Conservation (phyloP, 2,888 invertebrate genomes). For the Clitarchus hookeri region DNA sequence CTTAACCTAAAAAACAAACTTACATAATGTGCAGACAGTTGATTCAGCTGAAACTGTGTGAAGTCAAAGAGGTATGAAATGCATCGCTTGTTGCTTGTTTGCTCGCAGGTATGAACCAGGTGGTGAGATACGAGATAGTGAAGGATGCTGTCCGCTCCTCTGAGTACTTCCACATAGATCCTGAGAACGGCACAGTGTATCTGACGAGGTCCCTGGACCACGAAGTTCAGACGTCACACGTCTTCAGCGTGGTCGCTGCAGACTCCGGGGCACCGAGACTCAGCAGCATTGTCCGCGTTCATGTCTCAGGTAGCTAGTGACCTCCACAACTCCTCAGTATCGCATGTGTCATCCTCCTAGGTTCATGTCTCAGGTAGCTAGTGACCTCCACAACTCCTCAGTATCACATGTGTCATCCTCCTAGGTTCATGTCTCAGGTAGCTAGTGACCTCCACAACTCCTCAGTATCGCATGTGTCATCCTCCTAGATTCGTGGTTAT, state of each 20-base stretch:
- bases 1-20: too few relatives aligned
- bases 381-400: too few relatives aligned
- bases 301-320: conserved; percentile 66
- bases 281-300: conserved; percentile 81
- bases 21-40: too few relatives aligned
- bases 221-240: conserved; percentile 73
- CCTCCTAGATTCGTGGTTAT: too few relatives aligned
- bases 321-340: too few relatives aligned
- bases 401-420: too few relatives aligned
- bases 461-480: too few relatives aligned
- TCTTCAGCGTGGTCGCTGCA: conserved; percentile 77
- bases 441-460: too few relatives aligned
- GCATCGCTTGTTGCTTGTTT: neutral
- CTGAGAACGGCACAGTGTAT: conserved; percentile 74
- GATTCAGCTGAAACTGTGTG: too few relatives aligned
- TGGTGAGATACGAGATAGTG: conserved; percentile 71
- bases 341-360: too few relatives aligned
- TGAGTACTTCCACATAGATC: conserved; percentile 77
- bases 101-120: conserved; percentile 63
- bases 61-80: too few relatives aligned
- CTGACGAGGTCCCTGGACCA: conserved; percentile 81
- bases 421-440: conserved; percentile 55
- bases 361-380: conserved; percentile 55
- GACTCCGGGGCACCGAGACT: conserved; percentile 85
- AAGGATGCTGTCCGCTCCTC: conserved; percentile 63